Evolutionary conservation across 2,888 invertebrate species (phyloP), one percentile per base, ranked within the genome.

Genomic region (Chrysopilus asiliformis): DNA sequence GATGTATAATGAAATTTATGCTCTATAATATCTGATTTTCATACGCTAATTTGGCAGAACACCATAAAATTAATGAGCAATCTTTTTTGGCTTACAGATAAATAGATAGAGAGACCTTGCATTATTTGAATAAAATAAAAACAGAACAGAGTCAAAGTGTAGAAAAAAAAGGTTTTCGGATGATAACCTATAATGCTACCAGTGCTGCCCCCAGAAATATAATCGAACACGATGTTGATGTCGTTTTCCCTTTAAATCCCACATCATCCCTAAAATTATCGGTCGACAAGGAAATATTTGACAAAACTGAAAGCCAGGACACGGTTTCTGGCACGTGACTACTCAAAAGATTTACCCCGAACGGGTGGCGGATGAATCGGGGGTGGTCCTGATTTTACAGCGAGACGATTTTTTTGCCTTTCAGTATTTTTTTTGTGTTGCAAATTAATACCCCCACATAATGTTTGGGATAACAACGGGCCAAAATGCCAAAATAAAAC

Each of bases 21-120:
- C n/a, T n/a, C n/a, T n/a, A n/a, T n/a, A n/a, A 42, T 42, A 42
- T 42, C 41, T 39, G 41, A 42, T 42, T 42, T 42, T 42, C 39
- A 38, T 39, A 42, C 39, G 41, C 41, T 42, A 42, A 42, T 42
- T 42, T 42, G 25, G 28, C 38, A 36, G 38, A 38, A 32, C 38
- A 35, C 35, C 38, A 42, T 42, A 39, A 42, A 42, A 42, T 42
- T 39, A 42, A 42, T 42, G 41, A 42, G 39, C 28, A 32, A 33
- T 34, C 35, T 32, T 34, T 17, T 28, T 30, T 22, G 22, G 22
- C n/a, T n/a, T n/a, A n/a, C n/a, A 22, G 7, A 22, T 22, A 22
- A 22, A 22, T 22, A 7, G 22, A 22, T n/a, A n/a, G n/a, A n/a
- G n/a, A n/a, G n/a, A n/a, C n/a, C n/a, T n/a, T n/a, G n/a, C n/a